Evolutionary conservation across 2,113 vertebrate species (phyloP), one percentile per base, ranked within the genome.

Genomic region (Gnathonemus longibarbis): DNA sequence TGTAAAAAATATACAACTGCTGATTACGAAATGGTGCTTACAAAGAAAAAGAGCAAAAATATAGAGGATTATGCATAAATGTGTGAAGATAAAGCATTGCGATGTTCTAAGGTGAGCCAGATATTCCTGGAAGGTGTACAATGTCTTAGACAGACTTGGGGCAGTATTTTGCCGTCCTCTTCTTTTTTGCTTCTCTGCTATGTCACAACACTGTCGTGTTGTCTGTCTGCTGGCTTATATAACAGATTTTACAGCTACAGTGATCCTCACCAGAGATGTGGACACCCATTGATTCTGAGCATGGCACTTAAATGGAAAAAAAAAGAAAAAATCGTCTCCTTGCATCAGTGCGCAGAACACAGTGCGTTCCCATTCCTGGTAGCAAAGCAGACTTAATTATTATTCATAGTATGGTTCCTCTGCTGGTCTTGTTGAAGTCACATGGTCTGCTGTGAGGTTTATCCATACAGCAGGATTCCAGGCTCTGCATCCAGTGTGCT

Each of bases 271-370:
- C 42, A 46, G 42, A 84, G 42, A 46, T 24, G 83, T 46, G 83
- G 83, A 24, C 83, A 24, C 83, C 83, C 83, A 84, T 84, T 84
- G 83, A 84, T 84, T 84, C 45, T 84, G 83, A 84, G 83, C 8
- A 24, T 84, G 83, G 35, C 42, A 84, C 83, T 84, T 84, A 48
- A 84, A 45, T 42, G 45, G 1, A 24, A n/a, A 84, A 84, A 84
- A 9, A 84, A 46, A 83, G 5, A 84, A 45, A 84, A 48, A 45
- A 46, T 10, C 3, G 0, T 48, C 42, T 45, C 21, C 8, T 39
- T 42, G 39, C 45, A 84, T 24, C 83, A 46, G 83, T 15, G 45
- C 39, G 45, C 83, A 48, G 39, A 48, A 84, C 83, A 84, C 83
- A 11, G 83, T 9, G 74, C 35, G 13, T 80, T 80, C 74, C 35